Conservation (phyloP, 2,888 invertebrate species). For the Operophtera brumata region DNA sequence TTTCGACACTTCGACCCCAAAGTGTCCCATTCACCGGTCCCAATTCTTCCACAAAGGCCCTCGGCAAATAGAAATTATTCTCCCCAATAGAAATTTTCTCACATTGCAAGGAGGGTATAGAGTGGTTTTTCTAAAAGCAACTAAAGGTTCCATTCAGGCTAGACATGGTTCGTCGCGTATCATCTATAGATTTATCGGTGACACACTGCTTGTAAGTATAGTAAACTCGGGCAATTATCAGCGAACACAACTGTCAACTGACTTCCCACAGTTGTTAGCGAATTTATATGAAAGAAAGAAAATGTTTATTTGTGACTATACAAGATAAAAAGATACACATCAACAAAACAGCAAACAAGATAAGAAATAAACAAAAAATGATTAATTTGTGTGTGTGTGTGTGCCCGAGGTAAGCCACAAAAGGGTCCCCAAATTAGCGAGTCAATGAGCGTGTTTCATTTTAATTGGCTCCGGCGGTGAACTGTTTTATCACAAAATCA, state of each 20-base stretch:
- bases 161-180: slow-evolving; percentile 50
- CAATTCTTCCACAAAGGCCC: slow-evolving; percentile 44
- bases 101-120: slow-evolving; percentile 55
- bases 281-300: no score
- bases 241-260: not conserved
- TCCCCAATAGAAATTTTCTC: slow-evolving; percentile 64
- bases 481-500: no score
- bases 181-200: slow-evolving; percentile 40
- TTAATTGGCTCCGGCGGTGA: no score
- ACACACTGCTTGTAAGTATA: slow-evolving; percentile 39
- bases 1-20: slow-evolving; percentile 22
- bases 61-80: slow-evolving; percentile 60
- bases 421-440: no score
- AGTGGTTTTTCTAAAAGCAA: slow-evolving; percentile 65
- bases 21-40: slow-evolving; percentile 22
- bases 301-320: no score
- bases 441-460: no score
- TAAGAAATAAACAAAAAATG: no score
- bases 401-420: no score
- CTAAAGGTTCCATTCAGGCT: slow-evolving; percentile 52
- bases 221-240: slow-evolving; percentile 18
- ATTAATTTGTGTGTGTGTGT: no score
- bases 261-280: not conserved
- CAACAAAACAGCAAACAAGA: no score
- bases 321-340: no score